phyloP scores from a whole-genome alignment of 2,888 invertebrate genomes.

The Bhutanitis thaidina region DNA sequence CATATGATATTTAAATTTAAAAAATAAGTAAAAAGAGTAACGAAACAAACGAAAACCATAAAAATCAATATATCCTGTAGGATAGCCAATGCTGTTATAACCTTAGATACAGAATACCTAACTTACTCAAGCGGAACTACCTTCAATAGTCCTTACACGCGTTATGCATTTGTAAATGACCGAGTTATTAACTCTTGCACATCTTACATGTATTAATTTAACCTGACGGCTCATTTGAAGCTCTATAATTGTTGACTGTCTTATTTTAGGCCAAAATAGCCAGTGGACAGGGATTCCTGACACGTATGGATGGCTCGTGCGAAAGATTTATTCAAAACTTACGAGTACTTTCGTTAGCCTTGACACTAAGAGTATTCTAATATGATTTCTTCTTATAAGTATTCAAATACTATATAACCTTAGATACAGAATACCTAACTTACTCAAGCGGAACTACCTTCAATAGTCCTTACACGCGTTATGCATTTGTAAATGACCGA shows the following conservation, averaged over 20 bases:
- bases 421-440: conserved; percentile 9
- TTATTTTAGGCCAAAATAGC: no score
- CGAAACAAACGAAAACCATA: no score
- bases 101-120: conserved; percentile 12
- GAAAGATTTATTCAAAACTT: no score
- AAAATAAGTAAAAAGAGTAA: no score
- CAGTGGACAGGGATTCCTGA: no score
- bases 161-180: conserved; percentile 13
- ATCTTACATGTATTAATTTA: neutral
- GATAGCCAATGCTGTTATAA: neutral
- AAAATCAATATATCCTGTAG: no score
- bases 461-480: conserved; percentile 20
- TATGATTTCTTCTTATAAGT: no score
- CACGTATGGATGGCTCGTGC: no score
- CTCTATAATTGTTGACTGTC: neutral
- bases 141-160: conserved; percentile 21
- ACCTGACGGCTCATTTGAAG: neutral
- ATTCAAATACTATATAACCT: no score
- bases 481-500: conserved; percentile 13
- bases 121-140: conserved; percentile 19
- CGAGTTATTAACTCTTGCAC: conserved; percentile 8
- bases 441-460: conserved; percentile 20
- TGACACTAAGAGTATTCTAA: no score
- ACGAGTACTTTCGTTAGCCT: no score
- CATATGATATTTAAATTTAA: no score